phyloP scores from a whole-genome alignment of 1,140 invertebrate genomes.

The Orussus abietinus region DNA sequence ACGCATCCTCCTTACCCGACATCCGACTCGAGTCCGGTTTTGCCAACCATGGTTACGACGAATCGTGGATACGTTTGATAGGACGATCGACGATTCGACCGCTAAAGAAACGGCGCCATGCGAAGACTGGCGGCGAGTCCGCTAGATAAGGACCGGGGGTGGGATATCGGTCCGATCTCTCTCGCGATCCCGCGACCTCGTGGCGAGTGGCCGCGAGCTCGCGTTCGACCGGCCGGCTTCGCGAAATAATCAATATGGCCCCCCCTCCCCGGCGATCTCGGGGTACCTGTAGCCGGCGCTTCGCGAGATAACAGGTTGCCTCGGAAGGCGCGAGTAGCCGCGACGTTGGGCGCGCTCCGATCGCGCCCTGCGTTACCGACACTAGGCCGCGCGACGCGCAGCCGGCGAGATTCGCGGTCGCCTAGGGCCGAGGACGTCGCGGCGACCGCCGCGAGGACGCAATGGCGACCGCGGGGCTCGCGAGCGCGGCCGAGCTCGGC shows the following conservation, averaged over 20 bases:
- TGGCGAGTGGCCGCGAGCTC: background rate
- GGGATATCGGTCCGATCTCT: too few relatives aligned
- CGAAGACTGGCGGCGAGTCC: too few relatives aligned
- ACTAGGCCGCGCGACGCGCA: slow-evolving; percentile 12
- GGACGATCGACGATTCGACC: too few relatives aligned
- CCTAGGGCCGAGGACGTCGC: background rate
- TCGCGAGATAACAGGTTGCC: slow-evolving; percentile 46
- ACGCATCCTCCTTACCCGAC: too few relatives aligned
- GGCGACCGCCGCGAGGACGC: background rate
- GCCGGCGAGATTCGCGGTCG: slow-evolving; percentile 2
- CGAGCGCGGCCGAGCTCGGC: background rate
- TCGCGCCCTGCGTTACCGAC: slow-evolving; percentile 21
- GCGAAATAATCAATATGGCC: slow-evolving; percentile 43
- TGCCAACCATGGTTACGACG: too few relatives aligned
- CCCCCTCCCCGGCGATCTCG: too few relatives aligned
- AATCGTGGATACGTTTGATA: too few relatives aligned
- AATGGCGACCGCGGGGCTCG: slow-evolving; percentile 1
- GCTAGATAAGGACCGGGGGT: too few relatives aligned
- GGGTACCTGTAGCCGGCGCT: slow-evolving; percentile 13
- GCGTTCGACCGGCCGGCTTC: slow-evolving; percentile 23
- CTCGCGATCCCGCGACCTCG: too few relatives aligned
- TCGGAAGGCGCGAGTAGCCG: slow-evolving; percentile 24
- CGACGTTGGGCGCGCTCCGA: slow-evolving; percentile 20
- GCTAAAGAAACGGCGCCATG: too few relatives aligned
- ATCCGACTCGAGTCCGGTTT: too few relatives aligned